Base-by-base conservation (phyloP, 2,797 vertebrate species). In the Acipenser ruthenus region DNA sequence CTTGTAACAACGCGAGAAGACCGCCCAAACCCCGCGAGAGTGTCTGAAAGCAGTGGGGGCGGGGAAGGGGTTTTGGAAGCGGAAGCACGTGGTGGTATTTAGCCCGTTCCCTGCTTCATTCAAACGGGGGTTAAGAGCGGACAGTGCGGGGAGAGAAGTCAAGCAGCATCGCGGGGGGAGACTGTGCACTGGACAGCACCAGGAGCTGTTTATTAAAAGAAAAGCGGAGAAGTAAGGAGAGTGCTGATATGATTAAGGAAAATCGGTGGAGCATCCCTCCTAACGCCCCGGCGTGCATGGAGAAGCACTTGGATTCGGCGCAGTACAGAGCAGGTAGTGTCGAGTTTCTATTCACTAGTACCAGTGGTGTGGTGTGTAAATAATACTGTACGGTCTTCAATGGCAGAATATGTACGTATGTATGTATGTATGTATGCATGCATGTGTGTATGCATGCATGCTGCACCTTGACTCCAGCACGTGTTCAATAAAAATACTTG, bases 231-330 rank as follows among this genome's bases (percentile, higher is more conserved):
- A 72, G 73, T 52, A 83, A 86, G 82, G 82, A 81, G 74, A 75
- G 74, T 69, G 66, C 82, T 1, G 76, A 74, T 1, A 90, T 90
- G 90, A 78, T 86, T 5, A 89, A 88, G 73, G 88, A 91, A 49
- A 89, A 86, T 71, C 76, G 88, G 2, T 96, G 96, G 94, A 91
- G 88, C 72, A 91, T 93, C 4, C 93, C 93, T 0, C 91, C 93
- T 1, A 94, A 91, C 72, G 94, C 94, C 0, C 95, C 96, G 1
- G 93, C 95, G 0, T 95, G 93, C 74, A 97, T 98, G 95, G 96
- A 98, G 79, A 90, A 84, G 68, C 93, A 97, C 64, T 80, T 98
- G 76, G 92, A 93, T 63, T 76, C 91, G 10, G 88, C 81, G 47
- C 90, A 89, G 0, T 97, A 96, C 84, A 86, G 94, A 75, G 75